Base-by-base conservation (phyloP, 2,113 vertebrate species). In the Neolamprologus kungweensis region DNA sequence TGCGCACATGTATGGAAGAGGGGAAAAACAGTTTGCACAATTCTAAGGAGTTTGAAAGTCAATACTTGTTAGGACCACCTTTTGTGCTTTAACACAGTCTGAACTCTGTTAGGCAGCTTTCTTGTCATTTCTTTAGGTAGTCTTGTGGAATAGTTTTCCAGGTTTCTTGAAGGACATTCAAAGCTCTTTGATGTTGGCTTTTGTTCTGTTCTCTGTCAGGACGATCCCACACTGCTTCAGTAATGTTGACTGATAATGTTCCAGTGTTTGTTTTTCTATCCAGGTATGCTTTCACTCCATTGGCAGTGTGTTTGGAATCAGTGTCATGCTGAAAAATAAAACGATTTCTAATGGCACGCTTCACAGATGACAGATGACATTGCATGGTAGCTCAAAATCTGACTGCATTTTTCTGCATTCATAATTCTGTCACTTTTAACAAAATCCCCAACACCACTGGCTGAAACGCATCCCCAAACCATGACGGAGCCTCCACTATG, bases 51-150 rank as follows among this genome's bases (percentile, higher is more conserved):
- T 21, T 68, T 68, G 63, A 68, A 68, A 21, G 35, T 21, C 63
- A 14, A 13, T 40, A 65, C 19, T 65, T 37, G 60, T 12, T 65
- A 0, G 4, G 35, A 21, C 35, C 63, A 68, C 19, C 63, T 68
- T 68, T 37, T 40, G 33, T 68, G 33, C 63, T 68, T 68, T 13
- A 21, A 40, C 63, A 21, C 33, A 21, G 63, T 21, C 63, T 40
- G 63, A 68, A 68, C 19, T 40, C 63, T 65, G 17, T 65, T 2
- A 35, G 17, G 60, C 31, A 65, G 60, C 60, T 65, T 65, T 35
- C 60, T 65, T 65, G 31, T 65, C 0, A 35, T 65, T 65, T 65
- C 31, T 35, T 63, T 7, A 63, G 31, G 63, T 40, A 40, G 0
- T 68, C 63, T 71, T 42, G n/a, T 23, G 65, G 35, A 71, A 1